A percentile compares a stretch with the other conserved stretches of the same genome.
phyloP scores from a whole-genome alignment of 2,113 vertebrate genomes.

The Thunnus thynnus region DNA sequence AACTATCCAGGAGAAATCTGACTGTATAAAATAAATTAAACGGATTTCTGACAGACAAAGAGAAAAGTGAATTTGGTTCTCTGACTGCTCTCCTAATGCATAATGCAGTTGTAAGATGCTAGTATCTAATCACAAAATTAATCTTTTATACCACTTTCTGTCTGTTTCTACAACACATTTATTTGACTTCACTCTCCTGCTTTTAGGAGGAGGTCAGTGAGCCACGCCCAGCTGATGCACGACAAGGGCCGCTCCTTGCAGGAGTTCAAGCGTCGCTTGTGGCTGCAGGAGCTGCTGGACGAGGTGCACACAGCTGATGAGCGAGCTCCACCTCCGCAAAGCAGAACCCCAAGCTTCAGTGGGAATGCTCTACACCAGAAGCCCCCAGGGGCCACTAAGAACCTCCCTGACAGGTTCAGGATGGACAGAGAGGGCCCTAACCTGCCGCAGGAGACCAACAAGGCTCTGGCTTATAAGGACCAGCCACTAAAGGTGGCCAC shows the following conservation, averaged over 20 bases:
- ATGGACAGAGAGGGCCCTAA: constrained; percentile 82
- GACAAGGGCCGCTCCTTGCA: constrained; percentile 95
- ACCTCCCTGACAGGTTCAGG: constrained; percentile 87
- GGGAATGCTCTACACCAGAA: constrained; percentile 88
- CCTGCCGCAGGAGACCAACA: constrained; percentile 96
- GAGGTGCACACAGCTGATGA: constrained; percentile 95
- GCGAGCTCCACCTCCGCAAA: constrained; percentile 72
- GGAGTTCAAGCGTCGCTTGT: constrained; percentile 90
- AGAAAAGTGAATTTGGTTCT: not conserved
- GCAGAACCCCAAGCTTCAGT: constrained; percentile 72
- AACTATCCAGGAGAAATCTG: not conserved
- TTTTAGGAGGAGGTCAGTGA: constrained; percentile 93
- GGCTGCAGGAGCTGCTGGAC: constrained; percentile 92
- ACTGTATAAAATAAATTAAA: not conserved
- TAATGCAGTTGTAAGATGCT: not conserved
- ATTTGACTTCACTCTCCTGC: constrained; percentile 30
- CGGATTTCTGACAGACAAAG: not conserved
- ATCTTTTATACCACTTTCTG: not conserved
- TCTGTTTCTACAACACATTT: not conserved
- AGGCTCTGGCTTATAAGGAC: constrained; percentile 91
- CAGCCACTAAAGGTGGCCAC: constrained; percentile 87
- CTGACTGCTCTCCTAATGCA: not conserved
- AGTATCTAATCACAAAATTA: not conserved
- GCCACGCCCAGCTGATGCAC: constrained; percentile 96
- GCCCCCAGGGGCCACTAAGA: constrained; percentile 90